Conservation (phyloP, 2,113 vertebrate species). For the Rhizomys pruinosus region DNA sequence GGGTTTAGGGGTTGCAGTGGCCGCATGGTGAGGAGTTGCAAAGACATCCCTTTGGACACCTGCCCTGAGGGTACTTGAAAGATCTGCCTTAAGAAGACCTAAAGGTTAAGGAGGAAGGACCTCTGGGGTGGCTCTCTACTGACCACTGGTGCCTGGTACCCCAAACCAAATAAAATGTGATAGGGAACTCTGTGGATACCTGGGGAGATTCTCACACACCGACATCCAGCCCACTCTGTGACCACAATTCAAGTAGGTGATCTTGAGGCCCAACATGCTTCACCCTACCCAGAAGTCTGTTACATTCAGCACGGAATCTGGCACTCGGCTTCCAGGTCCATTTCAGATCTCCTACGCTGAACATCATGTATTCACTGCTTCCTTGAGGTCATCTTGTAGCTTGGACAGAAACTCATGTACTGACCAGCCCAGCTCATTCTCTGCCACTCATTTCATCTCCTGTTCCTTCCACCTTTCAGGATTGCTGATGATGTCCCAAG, state of each 20-base stretch:
- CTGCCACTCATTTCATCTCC: conserved; percentile 93
- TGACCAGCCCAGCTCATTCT: conserved; percentile 93
- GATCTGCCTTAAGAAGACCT: conserved; percentile 93
- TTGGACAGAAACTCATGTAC: conserved; percentile 95
- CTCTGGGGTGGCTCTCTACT: conserved; percentile 90
- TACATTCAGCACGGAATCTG: conserved; percentile 94
- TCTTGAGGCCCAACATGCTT: conserved; percentile 95
- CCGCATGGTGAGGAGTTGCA: conserved; percentile 83
- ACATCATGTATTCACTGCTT: conserved; percentile 99
- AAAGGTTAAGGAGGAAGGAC: conserved; percentile 90
- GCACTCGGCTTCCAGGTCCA: conserved; percentile 92
- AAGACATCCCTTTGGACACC: conserved; percentile 91
- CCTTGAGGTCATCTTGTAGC: conserved; percentile 96
- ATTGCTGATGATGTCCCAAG: conserved; percentile 97
- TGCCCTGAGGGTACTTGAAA: conserved; percentile 91
- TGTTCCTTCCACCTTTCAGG: conserved; percentile 93
- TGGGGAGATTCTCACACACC: conserved; percentile 93
- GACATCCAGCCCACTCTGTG: conserved; percentile 97
- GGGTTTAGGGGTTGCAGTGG: conserved; percentile 86
- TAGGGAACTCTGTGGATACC: conserved; percentile 96
- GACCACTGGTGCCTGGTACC: conserved; percentile 85
- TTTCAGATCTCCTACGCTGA: conserved; percentile 95
- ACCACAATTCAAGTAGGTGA: conserved; percentile 97
- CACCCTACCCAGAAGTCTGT: conserved; percentile 97
- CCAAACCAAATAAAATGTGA: conserved; percentile 95